phyloP scores from a whole-genome alignment of 2,888 invertebrate genomes.

The Drosophila formosana region DNA sequence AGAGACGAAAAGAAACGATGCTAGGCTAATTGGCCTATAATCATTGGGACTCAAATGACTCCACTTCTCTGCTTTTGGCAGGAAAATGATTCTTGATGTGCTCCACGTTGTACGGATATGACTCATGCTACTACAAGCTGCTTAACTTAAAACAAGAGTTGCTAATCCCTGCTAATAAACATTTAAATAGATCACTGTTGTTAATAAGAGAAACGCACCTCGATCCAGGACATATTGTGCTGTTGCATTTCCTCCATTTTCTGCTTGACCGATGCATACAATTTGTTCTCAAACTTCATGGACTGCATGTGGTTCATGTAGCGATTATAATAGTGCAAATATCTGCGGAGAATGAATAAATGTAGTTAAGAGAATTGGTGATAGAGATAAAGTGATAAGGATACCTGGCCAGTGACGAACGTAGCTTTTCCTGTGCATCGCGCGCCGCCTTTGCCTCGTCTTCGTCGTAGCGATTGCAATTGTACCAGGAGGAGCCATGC shows the following conservation, averaged over 20 bases:
- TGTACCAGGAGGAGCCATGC: constrained; percentile 99
- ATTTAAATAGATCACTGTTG: no score
- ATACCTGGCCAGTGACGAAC: constrained; percentile 97
- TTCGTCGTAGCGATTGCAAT: constrained; percentile 98
- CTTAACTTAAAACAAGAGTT: no score
- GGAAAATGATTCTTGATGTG: no score
- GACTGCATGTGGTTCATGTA: constrained; percentile 99
- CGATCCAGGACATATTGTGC: constrained; percentile 99
- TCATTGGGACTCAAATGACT: no score
- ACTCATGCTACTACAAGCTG: no score
- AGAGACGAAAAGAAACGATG: no score
- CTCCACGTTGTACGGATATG: no score
- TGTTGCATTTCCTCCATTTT: constrained; percentile 99
- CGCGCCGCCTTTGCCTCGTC: constrained; percentile 98
- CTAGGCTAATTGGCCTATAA: no score
- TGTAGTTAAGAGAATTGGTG: neutral
- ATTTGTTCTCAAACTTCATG: constrained; percentile 98
- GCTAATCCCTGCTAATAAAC: no score
- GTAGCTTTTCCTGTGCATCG: constrained; percentile 97
- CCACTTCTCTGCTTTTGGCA: no score
- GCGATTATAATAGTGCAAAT: constrained; percentile 99
- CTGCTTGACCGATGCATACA: constrained; percentile 97
- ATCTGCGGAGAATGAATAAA: constrained; percentile 87
- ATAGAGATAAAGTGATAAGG: neutral
- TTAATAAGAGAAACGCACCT: constrained; percentile 86